Percentiles rank a stretch among this genome's conserved stretches.
Evolutionary conservation across 2,888 invertebrate genomes (phyloP).

Genomic region (Cerastis leucographa): DNA sequence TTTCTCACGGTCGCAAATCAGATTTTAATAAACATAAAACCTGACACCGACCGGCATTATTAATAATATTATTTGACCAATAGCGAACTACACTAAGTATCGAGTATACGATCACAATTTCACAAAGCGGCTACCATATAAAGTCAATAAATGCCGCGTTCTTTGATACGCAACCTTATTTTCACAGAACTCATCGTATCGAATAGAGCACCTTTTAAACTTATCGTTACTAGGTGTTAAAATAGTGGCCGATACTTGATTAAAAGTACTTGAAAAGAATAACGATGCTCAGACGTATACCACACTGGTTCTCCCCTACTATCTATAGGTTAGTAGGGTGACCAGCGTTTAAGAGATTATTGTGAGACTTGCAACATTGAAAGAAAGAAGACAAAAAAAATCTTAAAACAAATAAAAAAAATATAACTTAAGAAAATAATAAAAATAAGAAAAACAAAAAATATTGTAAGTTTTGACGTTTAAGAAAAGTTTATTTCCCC

Average conservation of each 20-base stretch:
- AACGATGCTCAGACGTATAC: conserved; percentile 1
- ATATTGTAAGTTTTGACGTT: neutral
- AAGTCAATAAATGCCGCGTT: conserved; percentile 2
- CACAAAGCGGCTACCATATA: neutral
- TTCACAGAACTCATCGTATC: conserved; percentile 9
- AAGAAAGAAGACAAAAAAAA: too few species aligned
- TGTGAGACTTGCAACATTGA: neutral
- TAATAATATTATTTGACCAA: neutral
- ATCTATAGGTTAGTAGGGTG: conserved; percentile 17
- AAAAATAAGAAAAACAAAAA: too few species aligned
- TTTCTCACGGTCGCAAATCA: too few species aligned
- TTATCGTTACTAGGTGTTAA: conserved; percentile 37
- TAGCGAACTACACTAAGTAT: neutral
- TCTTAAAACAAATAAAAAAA: too few species aligned
- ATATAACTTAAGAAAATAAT: too few species aligned
- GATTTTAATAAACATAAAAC: too few species aligned
- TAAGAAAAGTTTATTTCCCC: neutral
- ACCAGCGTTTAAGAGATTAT: neutral
- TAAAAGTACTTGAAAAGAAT: conserved; percentile 37
- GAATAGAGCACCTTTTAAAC: conserved; percentile 5
- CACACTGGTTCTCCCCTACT: neutral
- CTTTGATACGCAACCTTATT: neutral
- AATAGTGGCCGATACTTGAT: conserved; percentile 22
- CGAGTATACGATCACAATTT: neutral
- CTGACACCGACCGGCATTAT: too few species aligned